Conservation (phyloP, 2,113 vertebrate genomes). For the Ameiurus melas region DNA sequence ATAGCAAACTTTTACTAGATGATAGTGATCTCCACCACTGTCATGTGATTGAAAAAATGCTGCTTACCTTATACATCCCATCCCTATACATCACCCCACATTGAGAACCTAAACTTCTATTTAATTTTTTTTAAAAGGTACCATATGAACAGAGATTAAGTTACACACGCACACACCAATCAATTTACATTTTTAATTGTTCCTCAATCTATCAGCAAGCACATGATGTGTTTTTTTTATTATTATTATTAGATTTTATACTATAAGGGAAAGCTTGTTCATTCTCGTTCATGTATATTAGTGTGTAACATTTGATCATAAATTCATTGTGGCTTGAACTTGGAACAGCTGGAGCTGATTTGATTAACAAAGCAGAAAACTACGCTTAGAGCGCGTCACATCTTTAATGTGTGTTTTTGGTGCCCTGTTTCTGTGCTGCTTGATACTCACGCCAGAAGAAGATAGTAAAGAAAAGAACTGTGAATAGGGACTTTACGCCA, state of each 20-base stretch:
- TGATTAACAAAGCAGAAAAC: constrained; percentile 1
- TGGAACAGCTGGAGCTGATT: neutral
- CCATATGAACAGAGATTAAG: neutral
- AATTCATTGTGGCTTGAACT: neutral
- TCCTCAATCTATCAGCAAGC: too few relatives aligned
- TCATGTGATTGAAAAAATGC: too few relatives aligned
- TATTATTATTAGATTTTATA: neutral
- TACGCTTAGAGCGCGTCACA: neutral
- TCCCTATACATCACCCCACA: neutral
- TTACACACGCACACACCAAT: neutral
- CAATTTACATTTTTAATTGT: too few relatives aligned
- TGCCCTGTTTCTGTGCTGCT: neutral
- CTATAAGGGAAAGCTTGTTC: neutral
- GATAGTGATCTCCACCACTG: too few relatives aligned
- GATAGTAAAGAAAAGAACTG: too few relatives aligned
- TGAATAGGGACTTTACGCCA: neutral
- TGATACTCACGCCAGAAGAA: too few relatives aligned
- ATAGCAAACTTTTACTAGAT: too few relatives aligned
- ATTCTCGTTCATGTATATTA: neutral
- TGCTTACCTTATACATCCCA: neutral
- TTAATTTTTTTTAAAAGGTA: neutral
- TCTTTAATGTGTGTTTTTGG: constrained; percentile 1
- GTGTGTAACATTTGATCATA: neutral
- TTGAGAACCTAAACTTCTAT: neutral
- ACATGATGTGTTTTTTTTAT: too few relatives aligned